Conservation (phyloP, 2,888 invertebrate genomes). For the Thecophora atra region DNA sequence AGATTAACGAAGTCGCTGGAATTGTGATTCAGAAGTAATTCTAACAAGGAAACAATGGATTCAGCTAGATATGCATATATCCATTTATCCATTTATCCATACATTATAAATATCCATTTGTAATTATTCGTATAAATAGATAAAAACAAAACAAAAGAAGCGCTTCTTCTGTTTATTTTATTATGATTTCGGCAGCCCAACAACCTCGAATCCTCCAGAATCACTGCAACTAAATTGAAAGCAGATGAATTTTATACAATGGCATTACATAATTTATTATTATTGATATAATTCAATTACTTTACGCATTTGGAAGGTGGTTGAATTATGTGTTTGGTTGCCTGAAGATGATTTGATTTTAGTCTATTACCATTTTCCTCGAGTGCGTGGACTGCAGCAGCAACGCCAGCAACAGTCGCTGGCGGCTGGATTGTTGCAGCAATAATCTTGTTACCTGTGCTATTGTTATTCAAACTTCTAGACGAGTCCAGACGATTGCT, state of each 20-base stretch:
- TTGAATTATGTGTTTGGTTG: neutral
- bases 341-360: neutral
- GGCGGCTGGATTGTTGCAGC: neutral
- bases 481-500: conserved; percentile 60
- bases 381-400: too few relatives aligned
- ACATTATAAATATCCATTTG: too few relatives aligned
- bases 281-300: neutral
- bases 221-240: neutral
- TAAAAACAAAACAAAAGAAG: too few relatives aligned
- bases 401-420: neutral
- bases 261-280: too few relatives aligned
- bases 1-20: too few relatives aligned
- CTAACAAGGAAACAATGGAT: too few relatives aligned
- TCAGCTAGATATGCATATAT: too few relatives aligned
- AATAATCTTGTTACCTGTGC: conserved; percentile 47
- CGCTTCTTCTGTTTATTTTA: neutral
- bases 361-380: conserved; percentile 14
- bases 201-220: neutral
- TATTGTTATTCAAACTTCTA: conserved; percentile 48
- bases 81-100: too few relatives aligned
- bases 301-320: neutral
- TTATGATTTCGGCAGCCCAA: neutral
- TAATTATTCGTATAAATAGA: too few relatives aligned
- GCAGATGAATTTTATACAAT: too few relatives aligned
- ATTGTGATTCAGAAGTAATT: too few relatives aligned